phyloP scores from a whole-genome alignment of 2,888 invertebrate species.

The Plebejus anna region DNA sequence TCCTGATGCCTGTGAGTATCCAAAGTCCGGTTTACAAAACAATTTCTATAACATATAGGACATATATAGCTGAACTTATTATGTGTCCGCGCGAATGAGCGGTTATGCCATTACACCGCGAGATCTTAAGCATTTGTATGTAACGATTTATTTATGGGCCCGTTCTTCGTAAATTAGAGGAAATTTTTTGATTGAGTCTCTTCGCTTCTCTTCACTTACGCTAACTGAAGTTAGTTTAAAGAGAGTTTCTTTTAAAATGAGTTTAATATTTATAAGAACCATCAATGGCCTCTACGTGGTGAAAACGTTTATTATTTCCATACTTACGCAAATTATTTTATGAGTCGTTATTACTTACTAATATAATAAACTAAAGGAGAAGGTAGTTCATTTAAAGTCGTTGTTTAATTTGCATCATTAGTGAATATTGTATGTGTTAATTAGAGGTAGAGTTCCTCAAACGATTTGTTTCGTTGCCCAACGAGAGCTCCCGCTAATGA shows the following conservation, averaged over 20 bases:
- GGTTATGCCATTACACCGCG: no score
- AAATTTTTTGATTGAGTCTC: no score
- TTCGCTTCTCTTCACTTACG: no score
- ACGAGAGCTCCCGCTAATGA: conserved; percentile 13
- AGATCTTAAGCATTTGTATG: no score
- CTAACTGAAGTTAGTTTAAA: no score
- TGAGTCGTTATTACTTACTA: background rate
- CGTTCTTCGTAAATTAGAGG: no score
- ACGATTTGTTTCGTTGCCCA: background rate
- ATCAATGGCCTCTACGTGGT: background rate
- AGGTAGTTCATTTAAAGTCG: background rate
- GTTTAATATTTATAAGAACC: background rate
- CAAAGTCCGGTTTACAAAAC: background rate
- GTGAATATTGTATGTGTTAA: background rate
- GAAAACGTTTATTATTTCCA: background rate
- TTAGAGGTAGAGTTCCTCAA: background rate
- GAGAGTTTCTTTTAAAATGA: no score
- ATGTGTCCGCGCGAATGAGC: no score
- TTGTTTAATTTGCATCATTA: background rate
- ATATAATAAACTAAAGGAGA: background rate
- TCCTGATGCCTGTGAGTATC: background rate
- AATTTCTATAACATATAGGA: no score
- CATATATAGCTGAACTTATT: no score
- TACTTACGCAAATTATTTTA: background rate
- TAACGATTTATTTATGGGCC: no score